Evolutionary conservation across 2,113 vertebrate genomes (phyloP).

Genomic region (Polypterus senegalus): DNA sequence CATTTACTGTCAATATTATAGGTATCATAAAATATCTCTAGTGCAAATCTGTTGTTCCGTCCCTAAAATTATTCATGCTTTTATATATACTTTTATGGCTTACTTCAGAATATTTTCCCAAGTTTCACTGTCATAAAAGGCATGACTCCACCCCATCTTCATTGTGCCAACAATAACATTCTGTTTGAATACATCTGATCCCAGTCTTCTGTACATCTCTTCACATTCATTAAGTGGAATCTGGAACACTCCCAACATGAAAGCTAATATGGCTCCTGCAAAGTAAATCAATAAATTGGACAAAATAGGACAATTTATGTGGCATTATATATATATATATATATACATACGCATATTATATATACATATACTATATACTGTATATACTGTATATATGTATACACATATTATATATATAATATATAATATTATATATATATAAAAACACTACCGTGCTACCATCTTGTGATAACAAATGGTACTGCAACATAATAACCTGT

Average conservation of each 20-base stretch:
- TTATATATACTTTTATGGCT: conserved; percentile 30
- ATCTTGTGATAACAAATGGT: background rate
- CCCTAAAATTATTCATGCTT: background rate
- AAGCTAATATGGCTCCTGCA: conserved; percentile 83
- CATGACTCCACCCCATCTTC: conserved; percentile 97
- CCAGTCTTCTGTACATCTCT: conserved; percentile 79
- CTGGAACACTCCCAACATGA: conserved; percentile 87
- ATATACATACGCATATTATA: too few species aligned
- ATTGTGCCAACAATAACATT: conserved; percentile 88
- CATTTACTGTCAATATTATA: too few species aligned
- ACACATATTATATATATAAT: too few species aligned
- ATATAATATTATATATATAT: too few species aligned
- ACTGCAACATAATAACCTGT: background rate
- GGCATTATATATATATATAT: too few species aligned
- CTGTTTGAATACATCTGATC: conserved; percentile 88
- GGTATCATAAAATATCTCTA: too few species aligned
- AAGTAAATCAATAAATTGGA: conserved; percentile 12
- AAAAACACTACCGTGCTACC: background rate
- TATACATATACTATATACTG: too few species aligned
- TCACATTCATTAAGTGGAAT: conserved; percentile 82
- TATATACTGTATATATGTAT: too few species aligned
- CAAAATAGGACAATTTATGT: background rate
- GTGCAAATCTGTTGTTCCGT: too few species aligned
- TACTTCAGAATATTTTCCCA: conserved; percentile 94
- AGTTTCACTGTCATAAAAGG: conserved; percentile 85